Percentiles rank a stretch among this genome's conserved stretches.
Conservation (phyloP, 2,888 invertebrate species). For the Hybos culiciformis region DNA sequence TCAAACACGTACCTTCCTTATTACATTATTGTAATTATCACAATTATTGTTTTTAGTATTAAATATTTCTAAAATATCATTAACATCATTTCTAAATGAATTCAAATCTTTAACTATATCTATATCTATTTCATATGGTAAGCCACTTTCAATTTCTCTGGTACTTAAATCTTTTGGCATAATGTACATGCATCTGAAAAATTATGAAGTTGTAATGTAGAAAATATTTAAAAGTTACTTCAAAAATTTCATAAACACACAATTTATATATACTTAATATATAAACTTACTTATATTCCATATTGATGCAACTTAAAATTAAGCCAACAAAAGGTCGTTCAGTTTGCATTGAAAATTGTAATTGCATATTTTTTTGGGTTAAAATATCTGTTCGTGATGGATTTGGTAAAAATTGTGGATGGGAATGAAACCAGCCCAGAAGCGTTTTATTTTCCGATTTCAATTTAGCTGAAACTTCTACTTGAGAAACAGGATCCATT, state of each 20-base stretch:
- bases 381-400: conserved; percentile 56
- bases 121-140: conserved; percentile 17
- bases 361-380: conserved; percentile 48
- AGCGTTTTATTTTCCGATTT: conserved; percentile 37
- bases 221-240: background rate
- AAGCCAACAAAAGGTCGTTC: conserved; percentile 17
- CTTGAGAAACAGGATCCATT: conserved; percentile 60
- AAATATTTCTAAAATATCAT: conserved; percentile 11
- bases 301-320: conserved; percentile 16
- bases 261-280: background rate
- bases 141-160: conserved; percentile 4
- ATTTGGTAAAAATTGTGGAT: conserved; percentile 54
- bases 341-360: conserved; percentile 19
- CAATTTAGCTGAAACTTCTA: conserved; percentile 45
- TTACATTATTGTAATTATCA: too few relatives aligned
- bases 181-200: conserved; percentile 17
- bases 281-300: conserved; percentile 15
- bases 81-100: conserved; percentile 14
- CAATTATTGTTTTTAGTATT: too few relatives aligned
- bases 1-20: too few relatives aligned
- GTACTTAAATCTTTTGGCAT: conserved; percentile 13
- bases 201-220: background rate
- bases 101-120: conserved; percentile 17
- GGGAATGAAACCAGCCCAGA: conserved; percentile 68
- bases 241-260: background rate